These are phyloP conservation scores for Teleogryllus occipitalis DNA, from an alignment of 1,140 invertebrate genomes.

Conservation along the genomic window DNA sequence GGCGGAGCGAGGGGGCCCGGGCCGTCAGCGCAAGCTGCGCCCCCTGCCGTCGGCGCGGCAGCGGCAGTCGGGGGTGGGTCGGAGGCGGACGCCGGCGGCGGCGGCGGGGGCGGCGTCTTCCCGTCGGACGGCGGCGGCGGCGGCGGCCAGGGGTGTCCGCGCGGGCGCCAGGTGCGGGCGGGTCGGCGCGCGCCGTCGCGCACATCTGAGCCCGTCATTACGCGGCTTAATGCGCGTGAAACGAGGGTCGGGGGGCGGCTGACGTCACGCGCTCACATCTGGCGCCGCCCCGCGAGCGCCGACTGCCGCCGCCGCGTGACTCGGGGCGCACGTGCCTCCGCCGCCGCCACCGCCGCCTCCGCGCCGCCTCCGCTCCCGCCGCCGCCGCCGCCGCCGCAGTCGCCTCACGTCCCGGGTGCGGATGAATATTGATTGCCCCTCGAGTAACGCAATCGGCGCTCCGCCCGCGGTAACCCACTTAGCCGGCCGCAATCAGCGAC, in stretches of 20 bases:
- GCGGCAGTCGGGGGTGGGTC: too few species aligned
- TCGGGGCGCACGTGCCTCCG: too few species aligned
- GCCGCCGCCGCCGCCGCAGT: neutral
- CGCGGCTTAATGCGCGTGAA: slow-evolving; percentile 15
- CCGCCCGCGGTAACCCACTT: neutral
- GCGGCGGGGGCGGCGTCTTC: too few species aligned
- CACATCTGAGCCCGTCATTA: slow-evolving; percentile 13
- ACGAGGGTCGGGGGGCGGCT: neutral
- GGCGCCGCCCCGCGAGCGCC: neutral
- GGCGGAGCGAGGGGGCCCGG: too few species aligned
- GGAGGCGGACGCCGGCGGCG: too few species aligned
- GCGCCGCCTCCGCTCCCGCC: too few species aligned
- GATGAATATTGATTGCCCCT: neutral
- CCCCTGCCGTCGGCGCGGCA: too few species aligned
- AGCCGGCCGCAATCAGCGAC: neutral
- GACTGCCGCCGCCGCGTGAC: too few species aligned
- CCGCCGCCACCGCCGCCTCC: too few species aligned
- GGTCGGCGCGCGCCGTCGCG: neutral
- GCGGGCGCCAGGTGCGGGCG: neutral
- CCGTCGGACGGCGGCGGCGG: too few species aligned
- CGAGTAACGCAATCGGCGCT: neutral
- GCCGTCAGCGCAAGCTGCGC: too few species aligned
- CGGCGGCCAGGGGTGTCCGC: too few species aligned
- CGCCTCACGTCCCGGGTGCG: neutral
- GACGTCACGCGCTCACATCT: slow-evolving; percentile 15